Percentiles rank a stretch among this genome's conserved stretches.
Conservation (phyloP, 2,888 invertebrate genomes). For the Aphelenchoides bicaudatus region DNA sequence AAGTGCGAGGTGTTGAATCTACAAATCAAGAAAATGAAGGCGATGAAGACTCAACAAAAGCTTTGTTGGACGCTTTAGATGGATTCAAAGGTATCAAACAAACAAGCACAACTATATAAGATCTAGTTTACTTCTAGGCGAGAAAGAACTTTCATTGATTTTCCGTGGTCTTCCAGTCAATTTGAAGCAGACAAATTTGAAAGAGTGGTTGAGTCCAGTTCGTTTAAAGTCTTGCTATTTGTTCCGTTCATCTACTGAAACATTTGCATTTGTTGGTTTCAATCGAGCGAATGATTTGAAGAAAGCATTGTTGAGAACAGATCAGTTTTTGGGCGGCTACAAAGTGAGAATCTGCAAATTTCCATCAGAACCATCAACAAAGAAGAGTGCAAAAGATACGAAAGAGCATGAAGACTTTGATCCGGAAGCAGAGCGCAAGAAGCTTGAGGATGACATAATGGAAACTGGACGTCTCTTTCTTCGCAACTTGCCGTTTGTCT, state of each 20-base stretch:
- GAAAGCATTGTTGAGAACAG: slow-evolving; percentile 42
- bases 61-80: slow-evolving; percentile 39
- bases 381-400: not conserved
- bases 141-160: slow-evolving; percentile 46
- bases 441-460: slow-evolving; percentile 42
- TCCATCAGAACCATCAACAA: too few species aligned
- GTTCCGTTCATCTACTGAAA: slow-evolving; percentile 31
- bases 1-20: slow-evolving; percentile 71
- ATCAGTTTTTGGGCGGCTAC: slow-evolving; percentile 52
- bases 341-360: too few species aligned
- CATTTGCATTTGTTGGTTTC: slow-evolving; percentile 48
- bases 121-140: slow-evolving; percentile 35
- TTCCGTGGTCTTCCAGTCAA: slow-evolving; percentile 48
- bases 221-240: slow-evolving; percentile 42
- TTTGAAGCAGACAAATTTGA: slow-evolving; percentile 49
- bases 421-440: slow-evolving; percentile 19
- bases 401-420: not conserved
- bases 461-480: slow-evolving; percentile 84
- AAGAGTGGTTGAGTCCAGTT: slow-evolving; percentile 57
- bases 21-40: too few species aligned
- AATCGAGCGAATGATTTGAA: slow-evolving; percentile 47
- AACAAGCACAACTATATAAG: too few species aligned
- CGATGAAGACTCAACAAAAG: slow-evolving; percentile 18
- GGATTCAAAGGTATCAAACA: slow-evolving; percentile 44
- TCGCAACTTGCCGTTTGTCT: slow-evolving; percentile 81